These are phyloP conservation scores for Tyto alba DNA, from an alignment of 2,113 vertebrate species.

Conservation along the genomic window DNA sequence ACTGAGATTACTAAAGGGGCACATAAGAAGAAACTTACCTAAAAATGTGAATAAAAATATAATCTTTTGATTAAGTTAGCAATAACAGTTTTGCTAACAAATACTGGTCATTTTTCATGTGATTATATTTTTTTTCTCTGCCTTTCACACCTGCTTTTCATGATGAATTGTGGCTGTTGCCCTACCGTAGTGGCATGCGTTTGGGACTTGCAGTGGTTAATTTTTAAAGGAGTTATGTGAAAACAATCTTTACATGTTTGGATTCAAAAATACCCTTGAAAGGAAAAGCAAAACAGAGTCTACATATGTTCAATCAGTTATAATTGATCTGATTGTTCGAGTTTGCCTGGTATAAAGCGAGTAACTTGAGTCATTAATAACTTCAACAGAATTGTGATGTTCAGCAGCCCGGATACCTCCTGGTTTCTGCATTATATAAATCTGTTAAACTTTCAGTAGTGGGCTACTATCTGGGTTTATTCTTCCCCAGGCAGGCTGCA, in stretches of 20 bases:
- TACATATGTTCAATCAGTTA: background rate
- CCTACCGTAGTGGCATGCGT: fast-evolving
- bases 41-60: background rate
- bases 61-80: background rate
- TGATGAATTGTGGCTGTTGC: background rate
- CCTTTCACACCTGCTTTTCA: background rate
- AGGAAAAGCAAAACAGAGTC: background rate
- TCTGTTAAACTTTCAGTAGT: background rate
- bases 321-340: background rate
- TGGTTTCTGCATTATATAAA: background rate
- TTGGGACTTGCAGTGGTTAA: background rate
- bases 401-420: background rate
- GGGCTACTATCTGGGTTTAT: background rate
- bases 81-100: background rate
- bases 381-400: background rate
- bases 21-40: background rate
- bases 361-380: background rate
- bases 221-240: background rate
- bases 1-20: background rate
- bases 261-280: background rate
- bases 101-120: background rate
- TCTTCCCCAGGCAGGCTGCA: background rate
- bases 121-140: background rate
- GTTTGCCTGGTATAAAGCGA: background rate
- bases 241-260: background rate